Evolutionary conservation across 2,113 vertebrate genomes (phyloP), one percentile per base, ranked within the genome.

Genomic region (Ptyas mucosa): DNA sequence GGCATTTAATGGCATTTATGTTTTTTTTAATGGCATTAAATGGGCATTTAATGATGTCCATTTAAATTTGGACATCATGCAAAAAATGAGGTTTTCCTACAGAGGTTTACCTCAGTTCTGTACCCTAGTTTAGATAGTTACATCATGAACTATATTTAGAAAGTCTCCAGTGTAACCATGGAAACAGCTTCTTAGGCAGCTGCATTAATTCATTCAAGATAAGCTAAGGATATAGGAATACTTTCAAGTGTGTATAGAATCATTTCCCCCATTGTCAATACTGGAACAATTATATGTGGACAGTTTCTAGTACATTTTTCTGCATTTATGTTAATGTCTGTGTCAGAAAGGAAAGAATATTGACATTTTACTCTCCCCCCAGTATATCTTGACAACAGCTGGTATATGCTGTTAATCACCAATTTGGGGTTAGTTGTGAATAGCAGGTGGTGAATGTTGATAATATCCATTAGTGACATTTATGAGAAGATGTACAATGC

Each of bases 91-190:
- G 94, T 94, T 95, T 97, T 95, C 95, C 92, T 90, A 93, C 64
- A 75, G 93, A 93, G 94, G 93, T 89, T 89, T 85, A 95, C 94
- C 93, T 91, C 89, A 89, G 57, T 95, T 95, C 95, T 91, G 95
- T 86, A 64, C 51, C 75, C 91, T 93, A 90, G 95, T 96, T 95
- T 61, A 93, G 91, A 94, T 95, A 95, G 96, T 96, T 96, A 96
- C 96, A 95, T 97, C 96, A 96, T 96, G 94, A 12, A 7, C 96
- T 97, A 97, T 97, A 96, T 97, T 96, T 97, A 96, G 96, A 53
- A 95, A 92, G 95, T 94, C 94, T 96, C 96, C 94, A 5, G 75
- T 93, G 96, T 97, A 94, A 96, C 97, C 95, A 97, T 97, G 97
- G 97, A 96, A 97, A 97, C 97, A 96, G 94, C 95, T 95, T 96